Evolutionary conservation across 2,797 vertebrate genomes (phyloP).

Genomic region (Acanthopagrus latus): DNA sequence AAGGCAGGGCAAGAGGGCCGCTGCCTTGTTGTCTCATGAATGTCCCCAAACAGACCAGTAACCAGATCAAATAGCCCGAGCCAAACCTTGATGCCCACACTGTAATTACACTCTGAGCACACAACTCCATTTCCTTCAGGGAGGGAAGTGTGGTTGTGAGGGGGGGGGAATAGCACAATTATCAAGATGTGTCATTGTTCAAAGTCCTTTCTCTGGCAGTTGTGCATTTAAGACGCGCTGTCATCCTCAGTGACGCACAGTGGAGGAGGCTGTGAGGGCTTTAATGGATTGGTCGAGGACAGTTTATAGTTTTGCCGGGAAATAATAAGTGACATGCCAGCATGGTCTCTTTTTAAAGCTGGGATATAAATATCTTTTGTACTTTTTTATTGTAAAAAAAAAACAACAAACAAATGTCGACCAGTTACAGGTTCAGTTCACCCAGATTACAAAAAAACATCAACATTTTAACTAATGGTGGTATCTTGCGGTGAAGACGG

Average conservation of each 20-base stretch:
- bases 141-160: constrained; percentile 21
- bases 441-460: background rate
- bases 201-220: constrained; percentile 16
- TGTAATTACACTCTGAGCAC: constrained; percentile 66
- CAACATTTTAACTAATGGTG: rapidly evolving
- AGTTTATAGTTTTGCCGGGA: constrained; percentile 23
- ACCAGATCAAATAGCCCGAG: constrained; percentile 64
- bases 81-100: constrained; percentile 48
- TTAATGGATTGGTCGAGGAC: constrained; percentile 36
- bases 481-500: background rate
- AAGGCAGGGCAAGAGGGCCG: constrained; percentile 59
- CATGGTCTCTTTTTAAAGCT: background rate
- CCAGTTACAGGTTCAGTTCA: background rate
- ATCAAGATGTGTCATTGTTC: constrained; percentile 43
- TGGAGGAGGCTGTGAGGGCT: background rate
- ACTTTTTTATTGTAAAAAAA: background rate
- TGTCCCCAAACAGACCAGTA: constrained; percentile 67
- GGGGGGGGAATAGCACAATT: constrained; percentile 48
- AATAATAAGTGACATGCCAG: background rate
- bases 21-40: constrained; percentile 69
- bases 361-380: no score
- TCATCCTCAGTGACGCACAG: constrained; percentile 6
- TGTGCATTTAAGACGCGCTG: constrained; percentile 16
- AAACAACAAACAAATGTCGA: background rate
- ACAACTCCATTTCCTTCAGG: constrained; percentile 52